Conservation (phyloP, 2,113 vertebrate genomes). For the Uropsilus gracilis region DNA sequence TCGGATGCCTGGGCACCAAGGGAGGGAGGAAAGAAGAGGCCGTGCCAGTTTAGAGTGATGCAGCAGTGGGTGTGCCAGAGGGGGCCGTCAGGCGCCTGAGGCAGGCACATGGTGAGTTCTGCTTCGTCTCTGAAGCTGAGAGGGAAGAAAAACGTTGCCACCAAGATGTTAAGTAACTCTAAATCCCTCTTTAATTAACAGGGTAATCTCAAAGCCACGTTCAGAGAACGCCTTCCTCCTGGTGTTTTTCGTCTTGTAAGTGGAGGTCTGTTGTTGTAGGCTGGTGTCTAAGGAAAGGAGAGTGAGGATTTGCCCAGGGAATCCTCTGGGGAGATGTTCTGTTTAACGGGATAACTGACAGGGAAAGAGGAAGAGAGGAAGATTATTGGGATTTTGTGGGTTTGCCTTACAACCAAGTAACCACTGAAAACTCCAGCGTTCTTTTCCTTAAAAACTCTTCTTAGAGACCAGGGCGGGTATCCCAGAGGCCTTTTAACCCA, state of each 20-base stretch:
- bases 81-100: fast-evolving
- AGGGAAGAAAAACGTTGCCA: not conserved
- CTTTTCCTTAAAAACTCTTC: not conserved
- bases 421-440: not conserved
- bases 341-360: not conserved
- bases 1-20: not conserved
- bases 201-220: not conserved
- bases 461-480: too few species aligned
- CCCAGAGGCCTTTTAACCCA: not conserved
- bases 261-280: not conserved
- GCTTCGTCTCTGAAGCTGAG: not conserved
- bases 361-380: not conserved
- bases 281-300: not conserved
- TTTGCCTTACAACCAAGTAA: not conserved
- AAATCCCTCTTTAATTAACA: conserved; percentile 62
- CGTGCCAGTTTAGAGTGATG: too few species aligned
- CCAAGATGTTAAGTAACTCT: conserved; percentile 43
- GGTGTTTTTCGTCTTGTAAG: conserved; percentile 19
- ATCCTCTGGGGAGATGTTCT: not conserved
- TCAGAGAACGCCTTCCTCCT: not conserved
- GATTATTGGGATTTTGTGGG: not conserved
- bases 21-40: not conserved
- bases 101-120: fast-evolving
- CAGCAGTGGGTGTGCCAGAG: fast-evolving
- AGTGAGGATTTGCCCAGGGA: not conserved